phyloP scores from a whole-genome alignment of 2,113 vertebrate genomes.

The Lichenostomus cassidix region DNA sequence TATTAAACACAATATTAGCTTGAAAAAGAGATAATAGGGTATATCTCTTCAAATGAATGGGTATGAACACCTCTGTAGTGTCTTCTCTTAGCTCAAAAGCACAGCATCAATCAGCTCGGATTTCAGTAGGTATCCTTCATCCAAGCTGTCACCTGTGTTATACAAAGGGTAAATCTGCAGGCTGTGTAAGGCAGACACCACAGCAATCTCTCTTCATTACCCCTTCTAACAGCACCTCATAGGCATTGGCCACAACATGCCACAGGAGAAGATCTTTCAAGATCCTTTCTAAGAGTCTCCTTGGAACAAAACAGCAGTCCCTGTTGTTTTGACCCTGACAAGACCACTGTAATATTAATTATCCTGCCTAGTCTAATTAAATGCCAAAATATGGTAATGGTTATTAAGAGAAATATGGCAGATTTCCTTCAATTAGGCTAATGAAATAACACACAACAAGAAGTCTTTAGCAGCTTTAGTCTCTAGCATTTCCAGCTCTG shows the following conservation, averaged over 20 bases:
- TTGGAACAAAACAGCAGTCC: neutral
- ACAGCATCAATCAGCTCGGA: neutral
- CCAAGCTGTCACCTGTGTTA: neutral
- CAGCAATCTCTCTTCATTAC: neutral
- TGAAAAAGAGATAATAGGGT: neutral
- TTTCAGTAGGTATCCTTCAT: neutral
- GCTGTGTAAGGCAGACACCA: neutral
- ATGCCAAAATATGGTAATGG: neutral
- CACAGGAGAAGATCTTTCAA: neutral
- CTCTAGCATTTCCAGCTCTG: neutral
- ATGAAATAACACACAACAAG: neutral
- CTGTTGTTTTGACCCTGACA: neutral
- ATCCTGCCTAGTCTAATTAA: neutral
- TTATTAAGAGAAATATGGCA: neutral
- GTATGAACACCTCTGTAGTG: neutral
- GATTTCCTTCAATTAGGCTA: neutral
- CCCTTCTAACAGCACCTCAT: neutral
- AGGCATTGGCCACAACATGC: neutral
- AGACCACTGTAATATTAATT: neutral
- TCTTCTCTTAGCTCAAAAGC: neutral
- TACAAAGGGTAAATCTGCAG: neutral
- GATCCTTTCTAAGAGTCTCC: neutral
- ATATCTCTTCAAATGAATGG: neutral
- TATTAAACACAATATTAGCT: neutral
- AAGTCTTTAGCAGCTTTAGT: neutral